These are phyloP conservation scores for Puntigrus tetrazona DNA, from an alignment of 2,113 vertebrate genomes.

Conservation along the genomic window DNA sequence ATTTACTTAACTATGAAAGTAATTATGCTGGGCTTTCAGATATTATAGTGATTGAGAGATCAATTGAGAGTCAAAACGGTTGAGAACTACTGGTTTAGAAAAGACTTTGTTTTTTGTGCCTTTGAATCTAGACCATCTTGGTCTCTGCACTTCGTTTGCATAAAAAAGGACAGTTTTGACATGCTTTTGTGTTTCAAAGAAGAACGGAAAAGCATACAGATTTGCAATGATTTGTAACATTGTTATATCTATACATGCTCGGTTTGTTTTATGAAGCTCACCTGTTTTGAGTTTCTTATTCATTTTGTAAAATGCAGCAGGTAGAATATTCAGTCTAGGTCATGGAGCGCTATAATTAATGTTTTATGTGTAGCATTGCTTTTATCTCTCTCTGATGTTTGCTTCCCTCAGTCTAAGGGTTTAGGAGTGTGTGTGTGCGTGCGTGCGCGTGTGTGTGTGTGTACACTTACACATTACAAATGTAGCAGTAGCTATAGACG, in stretches of 20 bases:
- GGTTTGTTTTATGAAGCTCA: conserved; percentile 3
- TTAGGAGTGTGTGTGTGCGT: conserved; percentile 50
- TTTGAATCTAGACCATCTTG: background rate
- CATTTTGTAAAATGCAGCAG: conserved; percentile 33
- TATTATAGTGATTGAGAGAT: background rate
- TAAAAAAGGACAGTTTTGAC: background rate
- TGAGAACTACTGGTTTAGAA: too few species aligned
- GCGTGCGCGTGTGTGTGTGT: conserved; percentile 32
- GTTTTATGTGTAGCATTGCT: conserved; percentile 40
- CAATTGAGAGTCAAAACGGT: background rate
- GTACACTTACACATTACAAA: conserved; percentile 30
- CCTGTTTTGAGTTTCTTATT: conserved; percentile 29
- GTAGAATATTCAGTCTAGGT: conserved; percentile 46
- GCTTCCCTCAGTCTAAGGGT: conserved; percentile 42
- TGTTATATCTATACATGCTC: background rate
- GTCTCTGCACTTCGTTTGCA: background rate
- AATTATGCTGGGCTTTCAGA: background rate
- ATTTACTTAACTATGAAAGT: background rate
- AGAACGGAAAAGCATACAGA: background rate
- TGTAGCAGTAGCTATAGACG: background rate
- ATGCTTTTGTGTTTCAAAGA: background rate
- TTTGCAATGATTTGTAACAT: background rate
- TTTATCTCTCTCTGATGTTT: conserved; percentile 49
- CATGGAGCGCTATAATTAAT: conserved; percentile 35
- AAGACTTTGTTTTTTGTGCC: too few species aligned